Evolutionary conservation across 2,797 vertebrate species (phyloP), one percentile per base, ranked within the genome.

Genomic region (Aphelocoma californica): DNA sequence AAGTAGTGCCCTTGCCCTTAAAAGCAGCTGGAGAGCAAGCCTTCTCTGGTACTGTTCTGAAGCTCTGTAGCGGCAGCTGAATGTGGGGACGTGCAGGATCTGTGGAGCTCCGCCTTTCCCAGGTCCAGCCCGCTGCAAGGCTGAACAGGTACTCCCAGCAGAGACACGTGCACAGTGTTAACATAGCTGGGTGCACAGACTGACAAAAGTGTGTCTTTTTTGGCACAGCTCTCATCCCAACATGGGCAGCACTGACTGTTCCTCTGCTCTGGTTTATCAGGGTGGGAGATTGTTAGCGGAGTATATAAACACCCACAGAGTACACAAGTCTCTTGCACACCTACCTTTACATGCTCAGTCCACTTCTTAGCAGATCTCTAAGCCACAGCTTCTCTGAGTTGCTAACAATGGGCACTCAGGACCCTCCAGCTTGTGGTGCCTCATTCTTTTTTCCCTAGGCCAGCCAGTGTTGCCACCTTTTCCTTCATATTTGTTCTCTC

Each of bases 181-280:
- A 7, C 5, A 11, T 5, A 14, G 10, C 31, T 21, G 5, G 23
- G 6, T 38, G 48, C 44, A 38, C 17, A 70, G 60, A 36, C 20
- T 3, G 6, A 40, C 31, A 48, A 25, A 66, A 50, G 3, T 0
- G 1, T 20, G n/a, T 18, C 19, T 73, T 61, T 45, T 54, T 40
- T 25, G 5, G 5, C 36, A 51, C n/a, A 74, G 36, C 18, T 88
- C 8, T 74, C 47, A n/a, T 48, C 32, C 36, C 47, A 67, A 7
- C 4, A 18, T 0, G 2, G 53, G 11, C 31, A 38, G 29, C 61
- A 45, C 0, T 2, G 44, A 11, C 13, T 38, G 4, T n/a, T 77
- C n/a, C 21, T 54, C 48, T 31, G 19, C 13, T 73, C 17, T 20
- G 10, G 11, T 6, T 75, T 71, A 31, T 51, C 29, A 45, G 15